Evolutionary conservation across 1,140 invertebrate genomes (phyloP).

Genomic region (Samia ricini): DNA sequence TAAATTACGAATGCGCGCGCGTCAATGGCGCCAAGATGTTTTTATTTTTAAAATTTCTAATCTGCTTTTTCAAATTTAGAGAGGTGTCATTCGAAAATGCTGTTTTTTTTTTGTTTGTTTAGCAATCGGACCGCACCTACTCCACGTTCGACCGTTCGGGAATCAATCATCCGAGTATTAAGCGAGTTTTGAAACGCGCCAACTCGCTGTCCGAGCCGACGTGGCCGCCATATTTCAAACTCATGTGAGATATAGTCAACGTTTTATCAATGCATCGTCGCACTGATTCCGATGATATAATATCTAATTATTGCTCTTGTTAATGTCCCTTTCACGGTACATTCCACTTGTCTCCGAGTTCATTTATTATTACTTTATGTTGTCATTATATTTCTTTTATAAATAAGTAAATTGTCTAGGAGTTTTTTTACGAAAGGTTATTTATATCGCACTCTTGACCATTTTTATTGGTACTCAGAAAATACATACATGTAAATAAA

Average conservation of each 20-base stretch:
- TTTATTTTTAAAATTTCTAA: constrained; percentile 8
- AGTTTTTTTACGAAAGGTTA: neutral
- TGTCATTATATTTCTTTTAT: neutral
- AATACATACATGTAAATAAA: too few relatives aligned
- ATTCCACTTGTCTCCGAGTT: constrained; percentile 51
- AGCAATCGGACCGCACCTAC: neutral
- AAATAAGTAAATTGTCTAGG: neutral
- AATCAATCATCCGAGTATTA: constrained; percentile 71
- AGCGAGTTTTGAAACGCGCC: constrained; percentile 55
- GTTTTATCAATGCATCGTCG: constrained; percentile 76
- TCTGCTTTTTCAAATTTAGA: constrained; percentile 8
- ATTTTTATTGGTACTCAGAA: too few relatives aligned
- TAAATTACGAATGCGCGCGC: constrained; percentile 8
- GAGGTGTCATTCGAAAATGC: constrained; percentile 2
- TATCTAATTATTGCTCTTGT: constrained; percentile 72
- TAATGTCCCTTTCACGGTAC: constrained; percentile 68
- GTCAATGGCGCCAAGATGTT: neutral
- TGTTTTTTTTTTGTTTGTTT: constrained; percentile 1
- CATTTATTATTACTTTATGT: constrained; percentile 40
- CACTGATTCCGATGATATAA: constrained; percentile 71
- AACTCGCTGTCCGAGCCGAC: constrained; percentile 62
- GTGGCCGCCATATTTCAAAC: constrained; percentile 68
- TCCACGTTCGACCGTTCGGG: constrained; percentile 15
- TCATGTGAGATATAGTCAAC: constrained; percentile 63
- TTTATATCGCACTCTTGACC: too few relatives aligned